Base-by-base conservation (phyloP, 2,113 vertebrate genomes). In the Grallaria varia region DNA sequence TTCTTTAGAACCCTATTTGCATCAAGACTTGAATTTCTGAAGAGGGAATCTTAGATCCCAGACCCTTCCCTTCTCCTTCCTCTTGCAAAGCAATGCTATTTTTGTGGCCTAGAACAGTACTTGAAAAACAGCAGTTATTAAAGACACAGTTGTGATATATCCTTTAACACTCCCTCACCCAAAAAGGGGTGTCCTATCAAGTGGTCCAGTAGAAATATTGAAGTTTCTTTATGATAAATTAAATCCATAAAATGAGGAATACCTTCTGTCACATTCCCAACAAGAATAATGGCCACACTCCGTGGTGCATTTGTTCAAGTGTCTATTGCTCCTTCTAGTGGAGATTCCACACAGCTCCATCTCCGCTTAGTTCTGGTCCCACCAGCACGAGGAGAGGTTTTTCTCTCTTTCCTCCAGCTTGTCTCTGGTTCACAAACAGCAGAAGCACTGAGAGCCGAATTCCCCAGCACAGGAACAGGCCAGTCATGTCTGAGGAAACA, bases 111-210 rank as follows among this genome's bases (percentile, higher is more conserved):
- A 78, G 18, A 94, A 94, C 91, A 96, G 92, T 94, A 97, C 91
- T 89, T 93, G 82, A 79, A 87, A 94, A 95, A 91, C 95, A 96
- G 94, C 92, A 97, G 97, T 96, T 95, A 96, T 84, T 93, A 90
- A 97, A 97, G 96, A 96, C 91, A 97, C 94, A 90, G 78, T 90
- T 96, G 93, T 96, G 95, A 96, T 68, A 90, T 53, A 95, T 75
- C 66, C 69, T 94, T 87, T 91, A 83, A 82, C n/a, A 47, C 39
- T 85, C 87, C 83, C 71, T 93, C 79, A 56, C 66, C 74, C 93
- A 74, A 94, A 89, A 89, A 89, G 79, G 91, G 92, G 89, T 73
- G 31, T 87, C 76, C 87, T 93, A 67, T 86, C 87, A 87, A 96
- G 91, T 90, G 78, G 90, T 96, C 95, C 94, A 84, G 92, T 83